Conservation (phyloP, 2,888 invertebrate species). For the Spilosoma lubricipeda region DNA sequence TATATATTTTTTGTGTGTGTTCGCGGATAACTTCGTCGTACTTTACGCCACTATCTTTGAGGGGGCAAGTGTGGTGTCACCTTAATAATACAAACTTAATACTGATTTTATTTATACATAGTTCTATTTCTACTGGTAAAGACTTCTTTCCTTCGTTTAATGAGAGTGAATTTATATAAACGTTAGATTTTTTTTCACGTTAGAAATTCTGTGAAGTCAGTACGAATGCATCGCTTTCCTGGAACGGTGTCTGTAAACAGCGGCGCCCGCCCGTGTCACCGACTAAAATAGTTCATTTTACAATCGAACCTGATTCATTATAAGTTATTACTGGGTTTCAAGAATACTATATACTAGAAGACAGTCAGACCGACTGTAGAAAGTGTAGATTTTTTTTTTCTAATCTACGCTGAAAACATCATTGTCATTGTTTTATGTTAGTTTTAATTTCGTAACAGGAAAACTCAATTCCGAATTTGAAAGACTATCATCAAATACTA, state of each 20-base stretch:
- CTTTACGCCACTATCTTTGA: neutral
- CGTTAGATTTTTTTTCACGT: constrained; percentile 4
- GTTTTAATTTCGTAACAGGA: neutral
- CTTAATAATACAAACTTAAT: neutral
- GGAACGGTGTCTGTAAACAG: constrained; percentile 45
- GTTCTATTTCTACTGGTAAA: neutral
- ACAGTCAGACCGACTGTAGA: neutral
- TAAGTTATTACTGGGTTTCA: neutral
- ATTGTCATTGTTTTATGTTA: no score
- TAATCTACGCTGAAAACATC: no score
- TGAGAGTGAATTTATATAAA: neutral
- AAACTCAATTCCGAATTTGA: no score
- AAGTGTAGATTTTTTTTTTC: no score
- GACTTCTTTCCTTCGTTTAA: neutral
- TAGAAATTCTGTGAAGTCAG: constrained; percentile 38
- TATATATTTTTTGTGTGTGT: no score
- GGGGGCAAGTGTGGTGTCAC: neutral
- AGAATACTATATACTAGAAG: neutral
- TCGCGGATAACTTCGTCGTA: no score
- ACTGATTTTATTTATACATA: neutral
- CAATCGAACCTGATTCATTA: constrained; percentile 22
- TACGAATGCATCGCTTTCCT: constrained; percentile 33
- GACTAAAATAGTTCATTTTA: constrained; percentile 42
- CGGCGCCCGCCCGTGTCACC: constrained; percentile 33
- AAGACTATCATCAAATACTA: no score